Base-by-base conservation (phyloP, 1,140 invertebrate genomes). In the Drosophila teissieri region DNA sequence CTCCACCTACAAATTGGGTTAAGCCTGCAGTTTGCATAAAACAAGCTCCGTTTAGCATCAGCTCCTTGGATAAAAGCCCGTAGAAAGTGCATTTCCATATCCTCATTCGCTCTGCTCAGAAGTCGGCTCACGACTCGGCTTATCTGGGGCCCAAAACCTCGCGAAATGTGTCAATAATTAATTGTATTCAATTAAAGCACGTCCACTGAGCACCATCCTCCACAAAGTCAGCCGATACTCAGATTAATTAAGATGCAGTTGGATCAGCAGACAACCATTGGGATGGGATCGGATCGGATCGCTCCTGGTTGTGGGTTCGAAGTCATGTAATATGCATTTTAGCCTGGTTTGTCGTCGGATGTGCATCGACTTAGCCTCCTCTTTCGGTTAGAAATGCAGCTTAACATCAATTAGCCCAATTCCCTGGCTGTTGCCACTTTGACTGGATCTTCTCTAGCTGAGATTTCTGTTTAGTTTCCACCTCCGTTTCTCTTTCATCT, bases 401-500 rank as follows among this genome's bases (percentile, higher is more conserved):
- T 90, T 83, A 90, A 82, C 77, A 90, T 86, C 88, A 90, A 90
- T 90, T 90, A 90, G 82, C 88, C 88, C 80, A 90, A 76, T 90
- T 90, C 88, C 86, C 82, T 83, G 79, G 82, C 76, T 70, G 51
- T 69, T 90, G 76, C 63, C 76, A 77, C 72, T 88, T 73, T 76
- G 70, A 60, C 70, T 75, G 57, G 61, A 56, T 42, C 58, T 46
- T 53, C 60, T 62, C 15, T 49, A 15, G 54, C 62, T 56, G 40
- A 36, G 45, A 42, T 42, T 80, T 73, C 78, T 63, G 42, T 45
- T 12, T 15, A n/a, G 46, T 31, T 49, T 31, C 48, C 48, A 51
- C 15, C 69, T 52, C 58, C 49, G 69, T 61, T 54, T 75, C 48
- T 53, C 46, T 56, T 51, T 65, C 51, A 53, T 61, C 40, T 36